Evolutionary conservation across 2,113 vertebrate genomes (phyloP).

Genomic region (Micronisus gabar): DNA sequence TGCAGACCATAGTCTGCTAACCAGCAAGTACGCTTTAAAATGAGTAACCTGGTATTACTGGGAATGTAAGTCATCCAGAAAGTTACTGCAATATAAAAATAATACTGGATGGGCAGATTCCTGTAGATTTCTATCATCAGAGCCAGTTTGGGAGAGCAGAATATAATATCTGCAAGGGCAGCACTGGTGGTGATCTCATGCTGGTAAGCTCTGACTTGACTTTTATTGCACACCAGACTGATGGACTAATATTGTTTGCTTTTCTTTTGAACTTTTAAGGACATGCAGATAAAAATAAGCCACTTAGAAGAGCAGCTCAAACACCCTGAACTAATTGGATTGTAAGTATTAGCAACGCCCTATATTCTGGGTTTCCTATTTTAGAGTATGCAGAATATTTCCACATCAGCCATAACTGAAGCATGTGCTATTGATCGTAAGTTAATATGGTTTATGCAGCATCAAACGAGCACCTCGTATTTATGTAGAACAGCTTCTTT

Average conservation of each 20-base stretch:
- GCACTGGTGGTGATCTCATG: neutral
- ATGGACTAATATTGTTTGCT: neutral
- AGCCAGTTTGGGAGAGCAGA: neutral
- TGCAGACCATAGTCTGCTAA: neutral
- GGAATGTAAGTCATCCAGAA: neutral
- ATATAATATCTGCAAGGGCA: neutral
- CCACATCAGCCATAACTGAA: neutral
- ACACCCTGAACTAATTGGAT: neutral
- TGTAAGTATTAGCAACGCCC: constrained; percentile 2
- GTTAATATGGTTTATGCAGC: neutral
- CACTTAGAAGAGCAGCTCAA: neutral
- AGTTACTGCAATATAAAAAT: neutral
- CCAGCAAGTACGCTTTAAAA: neutral
- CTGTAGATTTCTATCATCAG: neutral
- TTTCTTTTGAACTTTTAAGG: constrained; percentile 33
- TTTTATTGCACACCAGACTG: neutral
- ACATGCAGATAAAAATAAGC: neutral
- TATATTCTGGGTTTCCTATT: neutral
- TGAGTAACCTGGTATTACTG: neutral
- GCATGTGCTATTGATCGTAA: neutral
- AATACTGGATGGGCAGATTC: neutral
- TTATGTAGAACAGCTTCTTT: neutral
- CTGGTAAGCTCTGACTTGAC: neutral
- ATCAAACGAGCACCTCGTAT: neutral
- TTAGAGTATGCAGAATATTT: neutral